phyloP scores from a whole-genome alignment of 2,113 vertebrate species.

The Crotalus helleri region DNA sequence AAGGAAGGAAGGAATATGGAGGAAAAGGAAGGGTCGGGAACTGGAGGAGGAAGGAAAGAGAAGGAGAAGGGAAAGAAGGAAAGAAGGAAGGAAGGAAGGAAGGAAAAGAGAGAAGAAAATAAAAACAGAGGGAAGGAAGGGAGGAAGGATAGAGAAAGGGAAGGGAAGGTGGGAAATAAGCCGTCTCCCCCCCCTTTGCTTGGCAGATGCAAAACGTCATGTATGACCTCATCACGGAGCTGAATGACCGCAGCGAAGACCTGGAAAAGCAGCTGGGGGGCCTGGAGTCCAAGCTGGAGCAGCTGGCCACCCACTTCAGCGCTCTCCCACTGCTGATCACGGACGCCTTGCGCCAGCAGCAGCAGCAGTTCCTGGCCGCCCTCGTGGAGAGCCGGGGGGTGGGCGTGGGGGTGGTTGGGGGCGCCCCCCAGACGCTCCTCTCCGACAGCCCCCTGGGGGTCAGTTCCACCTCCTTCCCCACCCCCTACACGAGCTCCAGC shows the following conservation, averaged over 20 bases:
- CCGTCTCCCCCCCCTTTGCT: background rate
- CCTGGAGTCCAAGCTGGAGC: constrained; percentile 91
- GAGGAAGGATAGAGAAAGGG: background rate
- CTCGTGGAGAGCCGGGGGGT: constrained; percentile 77
- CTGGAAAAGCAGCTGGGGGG: constrained; percentile 95
- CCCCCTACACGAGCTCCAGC: constrained; percentile 85
- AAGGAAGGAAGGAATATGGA: too few species aligned
- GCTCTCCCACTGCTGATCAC: constrained; percentile 88
- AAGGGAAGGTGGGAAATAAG: background rate
- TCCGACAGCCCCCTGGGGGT: constrained; percentile 76
- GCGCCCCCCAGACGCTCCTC: constrained; percentile 72
- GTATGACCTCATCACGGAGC: constrained; percentile 97
- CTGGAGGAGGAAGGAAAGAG: too few species aligned
- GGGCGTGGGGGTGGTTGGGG: constrained; percentile 67
- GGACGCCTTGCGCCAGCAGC: constrained; percentile 88
- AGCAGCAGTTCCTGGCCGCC: constrained; percentile 85
- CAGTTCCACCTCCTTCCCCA: constrained; percentile 80
- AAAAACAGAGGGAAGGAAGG: too few species aligned
- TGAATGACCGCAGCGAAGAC: constrained; percentile 96
- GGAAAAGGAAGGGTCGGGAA: too few species aligned
- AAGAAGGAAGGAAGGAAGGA: too few species aligned
- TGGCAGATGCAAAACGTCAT: constrained; percentile 96
- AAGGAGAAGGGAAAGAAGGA: too few species aligned
- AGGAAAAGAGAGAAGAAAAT: too few species aligned
- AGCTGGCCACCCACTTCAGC: constrained; percentile 84